These are phyloP conservation scores for Fragum whitleyi DNA, from an alignment of 2,888 invertebrate genomes.

Conservation along the genomic window DNA sequence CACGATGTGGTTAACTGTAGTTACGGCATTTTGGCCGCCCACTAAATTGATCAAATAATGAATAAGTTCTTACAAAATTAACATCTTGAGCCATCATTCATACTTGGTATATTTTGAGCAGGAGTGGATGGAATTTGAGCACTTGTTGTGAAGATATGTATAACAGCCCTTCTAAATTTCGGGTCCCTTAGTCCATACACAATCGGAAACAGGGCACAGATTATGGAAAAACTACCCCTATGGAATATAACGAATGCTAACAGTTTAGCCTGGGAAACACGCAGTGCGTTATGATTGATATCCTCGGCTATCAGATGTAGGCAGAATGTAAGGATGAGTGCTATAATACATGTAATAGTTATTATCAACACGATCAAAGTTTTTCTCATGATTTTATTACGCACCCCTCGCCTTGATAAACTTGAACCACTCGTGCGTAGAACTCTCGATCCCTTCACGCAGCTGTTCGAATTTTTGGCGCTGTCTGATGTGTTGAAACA, in stretches of 20 bases:
- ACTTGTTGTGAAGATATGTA: conserved; percentile 33
- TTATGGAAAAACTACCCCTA: conserved; percentile 63
- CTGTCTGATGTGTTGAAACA: conserved; percentile 32
- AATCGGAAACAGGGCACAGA: conserved; percentile 63
- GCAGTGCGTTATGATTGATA: conserved; percentile 42
- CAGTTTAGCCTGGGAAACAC: conserved; percentile 31
- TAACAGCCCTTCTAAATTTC: conserved; percentile 52
- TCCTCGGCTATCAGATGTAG: conserved; percentile 57
- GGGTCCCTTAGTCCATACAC: conserved; percentile 58
- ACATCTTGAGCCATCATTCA: conserved; percentile 14
- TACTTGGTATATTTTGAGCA: conserved; percentile 5
- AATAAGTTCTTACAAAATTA: no score
- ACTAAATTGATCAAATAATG: no score
- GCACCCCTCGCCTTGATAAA: conserved; percentile 37
- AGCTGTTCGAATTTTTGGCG: not conserved
- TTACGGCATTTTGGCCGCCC: no score
- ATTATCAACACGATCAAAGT: conserved; percentile 62
- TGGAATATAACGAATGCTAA: conserved; percentile 64
- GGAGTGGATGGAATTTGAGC: conserved; percentile 13
- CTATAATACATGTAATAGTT: conserved; percentile 59
- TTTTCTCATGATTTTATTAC: conserved; percentile 53
- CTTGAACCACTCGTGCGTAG: conserved; percentile 47
- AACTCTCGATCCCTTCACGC: not conserved
- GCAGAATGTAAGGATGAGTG: conserved; percentile 57
- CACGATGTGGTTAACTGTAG: no score